A percentile compares a stretch with the other conserved stretches of the same genome.
phyloP scores from a whole-genome alignment of 2,113 vertebrate species.

The Channa maculata region DNA sequence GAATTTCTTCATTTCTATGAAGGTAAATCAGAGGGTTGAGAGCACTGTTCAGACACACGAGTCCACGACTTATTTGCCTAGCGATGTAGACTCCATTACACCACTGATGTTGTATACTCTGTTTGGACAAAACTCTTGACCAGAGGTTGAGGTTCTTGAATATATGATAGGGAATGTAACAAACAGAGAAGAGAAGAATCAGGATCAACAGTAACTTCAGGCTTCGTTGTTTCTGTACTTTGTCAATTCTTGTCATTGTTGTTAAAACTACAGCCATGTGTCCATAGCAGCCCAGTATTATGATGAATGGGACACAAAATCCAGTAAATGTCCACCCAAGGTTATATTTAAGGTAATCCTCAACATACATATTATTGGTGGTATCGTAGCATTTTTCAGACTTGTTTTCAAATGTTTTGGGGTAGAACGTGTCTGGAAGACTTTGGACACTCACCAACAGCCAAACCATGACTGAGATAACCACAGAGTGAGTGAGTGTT shows the following conservation, averaged over 20 bases:
- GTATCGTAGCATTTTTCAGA: constrained; percentile 68
- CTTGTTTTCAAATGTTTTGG: accelerated
- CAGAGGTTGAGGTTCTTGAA: constrained; percentile 84
- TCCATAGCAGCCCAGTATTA: constrained; percentile 84
- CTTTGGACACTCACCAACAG: too few species aligned
- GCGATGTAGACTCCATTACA: constrained; percentile 73
- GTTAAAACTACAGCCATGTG: constrained; percentile 78
- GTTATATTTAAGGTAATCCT: constrained; percentile 79
- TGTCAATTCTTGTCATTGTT: constrained; percentile 18
- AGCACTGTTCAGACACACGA: constrained; percentile 85
- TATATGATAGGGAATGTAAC: constrained; percentile 85
- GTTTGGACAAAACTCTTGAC: constrained; percentile 61
- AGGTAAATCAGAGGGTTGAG: constrained; percentile 75
- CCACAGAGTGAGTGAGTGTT: too few species aligned
- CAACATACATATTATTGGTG: not conserved
- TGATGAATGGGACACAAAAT: constrained; percentile 81
- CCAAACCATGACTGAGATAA: too few species aligned
- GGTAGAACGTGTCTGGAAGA: too few species aligned
- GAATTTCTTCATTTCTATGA: constrained; percentile 54
- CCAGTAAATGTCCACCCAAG: constrained; percentile 74
- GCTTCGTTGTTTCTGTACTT: too few species aligned
- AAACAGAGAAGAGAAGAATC: constrained; percentile 83
- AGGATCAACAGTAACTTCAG: constrained; percentile 62
- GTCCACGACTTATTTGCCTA: constrained; percentile 82
- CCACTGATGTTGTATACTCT: constrained; percentile 48